Base-by-base conservation (phyloP, 2,888 invertebrate species). In the Branchipolynoe longqiensis region DNA sequence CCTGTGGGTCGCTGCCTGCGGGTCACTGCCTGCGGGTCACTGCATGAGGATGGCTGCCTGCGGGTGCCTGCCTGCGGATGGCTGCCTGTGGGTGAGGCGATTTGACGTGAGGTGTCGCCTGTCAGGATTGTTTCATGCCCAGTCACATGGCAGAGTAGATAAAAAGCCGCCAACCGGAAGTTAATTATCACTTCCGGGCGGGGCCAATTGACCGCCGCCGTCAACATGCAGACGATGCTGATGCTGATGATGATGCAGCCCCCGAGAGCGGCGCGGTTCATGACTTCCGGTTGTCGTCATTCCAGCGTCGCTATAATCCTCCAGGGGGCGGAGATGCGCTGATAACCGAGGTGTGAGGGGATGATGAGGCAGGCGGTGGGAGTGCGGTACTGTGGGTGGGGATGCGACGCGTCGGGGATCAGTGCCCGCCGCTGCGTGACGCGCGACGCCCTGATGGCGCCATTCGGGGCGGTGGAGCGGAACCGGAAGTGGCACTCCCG, bases 341-440 rank as follows among this genome's bases (percentile, higher is more conserved):
- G 69, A 69, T 62, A 62, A 31, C 62, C 62, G 25, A 31, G 12
- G 62, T 31, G 56, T 56, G n/a, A n/a, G n/a, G n/a, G 62, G 28
- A 14, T 14, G 12, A 56, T 31, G 62, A 62, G 28, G 62, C 12
- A 18, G 28, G 25, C 31, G 6, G 62, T 25, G 28, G 48, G 62
- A n/a, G n/a, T n/a, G n/a, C 28, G 28, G 14, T 14, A 14, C 22
- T 31, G 62, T 31, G 28, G 62, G 25, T 14, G 28, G 25, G 6
- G 6, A 31, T 25, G 28, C 8, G 62, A 62, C 62, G 22, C 69
- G 1, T 14, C 33, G 58, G 69, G 69, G 69, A 69, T 69, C 69
- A 69, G 69, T n/a, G 69, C 2, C 12, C 38, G 33, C 38, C 69
- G 69, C 62, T 31, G 25, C 62, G 28, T 14, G 62, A 28, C 62